Percentiles rank a stretch among this genome's conserved stretches.
Evolutionary conservation across 2,888 invertebrate species (phyloP).

Genomic region (Tetheella fluctuosa): DNA sequence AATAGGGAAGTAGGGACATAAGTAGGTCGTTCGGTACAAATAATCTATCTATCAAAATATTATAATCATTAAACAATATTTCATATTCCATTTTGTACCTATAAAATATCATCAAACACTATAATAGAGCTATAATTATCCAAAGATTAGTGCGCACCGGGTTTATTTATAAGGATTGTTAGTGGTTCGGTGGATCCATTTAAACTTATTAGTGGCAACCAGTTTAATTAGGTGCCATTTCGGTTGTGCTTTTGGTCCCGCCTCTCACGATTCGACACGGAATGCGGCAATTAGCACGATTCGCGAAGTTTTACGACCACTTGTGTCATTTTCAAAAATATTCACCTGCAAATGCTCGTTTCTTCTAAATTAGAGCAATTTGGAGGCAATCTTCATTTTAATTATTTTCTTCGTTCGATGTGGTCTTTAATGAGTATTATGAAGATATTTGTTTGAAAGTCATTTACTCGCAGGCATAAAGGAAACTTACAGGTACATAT

Average conservation of each 20-base stretch:
- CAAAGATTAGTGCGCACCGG: constrained; percentile 10
- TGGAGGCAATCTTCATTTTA: neutral
- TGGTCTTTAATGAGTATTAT: neutral
- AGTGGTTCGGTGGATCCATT: constrained; percentile 16
- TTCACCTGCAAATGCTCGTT: neutral
- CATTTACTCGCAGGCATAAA: no score
- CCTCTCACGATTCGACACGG: constrained; percentile 33
- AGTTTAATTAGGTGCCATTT: constrained; percentile 31
- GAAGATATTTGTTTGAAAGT: no score
- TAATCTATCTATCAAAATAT: no score
- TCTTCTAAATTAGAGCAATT: neutral
- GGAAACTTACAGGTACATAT: no score
- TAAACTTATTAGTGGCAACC: constrained; percentile 22
- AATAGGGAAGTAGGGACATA: no score
- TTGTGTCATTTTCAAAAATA: constrained; percentile 9
- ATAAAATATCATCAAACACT: neutral
- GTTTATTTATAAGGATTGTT: constrained; percentile 16
- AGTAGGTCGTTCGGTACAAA: no score
- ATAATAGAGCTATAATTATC: neutral
- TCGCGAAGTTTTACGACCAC: neutral
- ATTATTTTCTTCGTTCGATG: neutral
- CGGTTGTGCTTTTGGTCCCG: neutral
- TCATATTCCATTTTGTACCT: no score
- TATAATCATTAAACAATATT: no score
- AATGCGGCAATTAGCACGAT: constrained; percentile 39